phyloP scores from a whole-genome alignment of 2,888 invertebrate species.

The Leptogaster cylindrica region DNA sequence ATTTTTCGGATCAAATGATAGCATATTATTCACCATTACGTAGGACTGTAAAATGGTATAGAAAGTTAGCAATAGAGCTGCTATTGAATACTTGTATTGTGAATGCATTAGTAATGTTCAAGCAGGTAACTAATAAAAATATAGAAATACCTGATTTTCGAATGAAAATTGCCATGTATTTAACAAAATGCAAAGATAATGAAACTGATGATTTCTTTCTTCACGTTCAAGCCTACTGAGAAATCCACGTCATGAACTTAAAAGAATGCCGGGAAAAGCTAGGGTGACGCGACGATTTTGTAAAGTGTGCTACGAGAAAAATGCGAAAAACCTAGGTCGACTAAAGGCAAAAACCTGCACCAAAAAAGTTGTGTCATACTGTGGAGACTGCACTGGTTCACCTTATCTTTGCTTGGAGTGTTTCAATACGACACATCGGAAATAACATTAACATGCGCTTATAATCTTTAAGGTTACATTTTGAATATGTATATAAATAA shows the following conservation, averaged over 20 bases:
- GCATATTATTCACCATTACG: background rate
- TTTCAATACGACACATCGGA: conserved; percentile 35
- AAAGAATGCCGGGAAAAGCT: conserved; percentile 36
- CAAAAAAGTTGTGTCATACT: conserved; percentile 38
- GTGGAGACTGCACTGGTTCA: conserved; percentile 38
- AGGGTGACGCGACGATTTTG: conserved; percentile 40
- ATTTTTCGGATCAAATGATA: background rate
- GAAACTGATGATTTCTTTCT: conserved; percentile 38
- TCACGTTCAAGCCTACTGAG: conserved; percentile 36
- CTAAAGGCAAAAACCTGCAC: conserved; percentile 32
- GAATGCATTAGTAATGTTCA: background rate
- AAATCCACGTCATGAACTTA: conserved; percentile 40
- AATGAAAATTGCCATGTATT: conserved; percentile 37
- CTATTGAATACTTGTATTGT: background rate
- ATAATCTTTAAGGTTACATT: conserved; percentile 39
- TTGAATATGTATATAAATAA: conserved; percentile 34
- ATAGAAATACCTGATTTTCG: conserved; percentile 19
- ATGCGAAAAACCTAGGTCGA: conserved; percentile 35
- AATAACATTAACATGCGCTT: conserved; percentile 30
- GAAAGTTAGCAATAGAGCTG: background rate
- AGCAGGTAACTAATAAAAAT: background rate
- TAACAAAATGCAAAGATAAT: conserved; percentile 39
- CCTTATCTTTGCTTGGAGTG: conserved; percentile 32
- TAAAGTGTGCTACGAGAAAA: conserved; percentile 40
- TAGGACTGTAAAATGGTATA: background rate